phyloP scores from a whole-genome alignment of 2,113 vertebrate species.

The Cyprinodon brontotheroides region DNA sequence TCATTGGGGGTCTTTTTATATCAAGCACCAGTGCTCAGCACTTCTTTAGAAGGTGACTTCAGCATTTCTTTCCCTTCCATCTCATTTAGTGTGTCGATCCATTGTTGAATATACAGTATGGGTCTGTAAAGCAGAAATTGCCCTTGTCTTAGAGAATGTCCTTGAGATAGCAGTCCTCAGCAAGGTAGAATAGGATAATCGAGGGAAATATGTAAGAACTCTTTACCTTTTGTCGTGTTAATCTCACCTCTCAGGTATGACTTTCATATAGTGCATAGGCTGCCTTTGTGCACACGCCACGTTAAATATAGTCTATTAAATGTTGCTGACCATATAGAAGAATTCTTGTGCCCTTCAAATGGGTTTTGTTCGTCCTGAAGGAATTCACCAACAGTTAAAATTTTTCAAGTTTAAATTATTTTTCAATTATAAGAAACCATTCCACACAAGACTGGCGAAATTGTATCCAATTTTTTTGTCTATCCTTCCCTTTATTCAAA shows the following conservation, averaged over 20 bases:
- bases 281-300: background rate
- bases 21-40: constrained; percentile 74
- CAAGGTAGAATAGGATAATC: constrained; percentile 30
- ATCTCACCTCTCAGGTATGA: constrained; percentile 44
- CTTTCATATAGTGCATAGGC: constrained; percentile 17
- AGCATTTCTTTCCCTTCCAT: constrained; percentile 73
- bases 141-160: constrained; percentile 72
- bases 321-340: background rate
- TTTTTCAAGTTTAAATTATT: background rate
- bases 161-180: constrained; percentile 68
- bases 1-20: constrained; percentile 81
- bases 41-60: constrained; percentile 77
- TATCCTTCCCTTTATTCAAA: no score
- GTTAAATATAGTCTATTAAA: background rate
- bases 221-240: background rate
- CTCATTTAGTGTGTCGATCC: constrained; percentile 76
- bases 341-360: background rate
- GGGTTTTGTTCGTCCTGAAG: background rate
- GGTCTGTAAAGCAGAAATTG: constrained; percentile 65
- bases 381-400: background rate
- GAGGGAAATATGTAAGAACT: constrained; percentile 12
- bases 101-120: constrained; percentile 76
- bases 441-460: no score
- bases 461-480: no score
- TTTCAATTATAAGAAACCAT: background rate